Evolutionary conservation across 92 coral and sea anemone genomes (phyloP).

Genomic region (Paramuricea clavata): DNA sequence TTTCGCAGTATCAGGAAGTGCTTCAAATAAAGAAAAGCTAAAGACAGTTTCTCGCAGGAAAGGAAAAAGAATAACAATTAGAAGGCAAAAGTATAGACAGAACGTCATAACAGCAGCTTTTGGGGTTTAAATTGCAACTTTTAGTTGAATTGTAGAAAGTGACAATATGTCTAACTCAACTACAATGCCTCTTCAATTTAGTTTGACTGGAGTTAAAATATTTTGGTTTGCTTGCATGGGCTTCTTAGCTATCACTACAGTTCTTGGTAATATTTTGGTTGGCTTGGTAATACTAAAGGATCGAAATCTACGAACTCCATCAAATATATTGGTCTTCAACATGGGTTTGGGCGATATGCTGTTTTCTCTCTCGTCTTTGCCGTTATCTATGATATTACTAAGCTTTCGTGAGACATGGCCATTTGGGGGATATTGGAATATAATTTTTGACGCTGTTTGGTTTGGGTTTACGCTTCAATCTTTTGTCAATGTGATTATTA

Average conservation of each 20-base stretch:
- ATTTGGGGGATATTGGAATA: neutral
- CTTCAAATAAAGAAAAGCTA: too few species aligned
- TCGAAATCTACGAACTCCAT: slow-evolving; percentile 2
- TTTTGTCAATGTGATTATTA: neutral
- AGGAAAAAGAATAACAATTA: too few species aligned
- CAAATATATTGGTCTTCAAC: slow-evolving; percentile 2
- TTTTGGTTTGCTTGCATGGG: neutral
- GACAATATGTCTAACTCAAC: neutral
- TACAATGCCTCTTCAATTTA: neutral
- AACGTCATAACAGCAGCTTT: too few species aligned
- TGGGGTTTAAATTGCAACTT: neutral
- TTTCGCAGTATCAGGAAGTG: too few species aligned
- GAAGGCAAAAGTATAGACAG: too few species aligned
- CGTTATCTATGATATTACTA: neutral
- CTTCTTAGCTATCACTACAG: neutral
- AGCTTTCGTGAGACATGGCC: neutral
- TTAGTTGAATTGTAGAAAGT: neutral
- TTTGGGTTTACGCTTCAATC: neutral
- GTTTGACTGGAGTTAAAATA: neutral
- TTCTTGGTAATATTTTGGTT: slow-evolving; percentile 4
- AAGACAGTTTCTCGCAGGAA: too few species aligned
- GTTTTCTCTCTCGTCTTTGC: neutral
- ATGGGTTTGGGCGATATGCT: slow-evolving; percentile 2
- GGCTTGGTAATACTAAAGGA: neutral
- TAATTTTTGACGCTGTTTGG: slow-evolving; percentile 5